Conservation (phyloP, 2,888 invertebrate genomes). For the Nasonia oneida region DNA sequence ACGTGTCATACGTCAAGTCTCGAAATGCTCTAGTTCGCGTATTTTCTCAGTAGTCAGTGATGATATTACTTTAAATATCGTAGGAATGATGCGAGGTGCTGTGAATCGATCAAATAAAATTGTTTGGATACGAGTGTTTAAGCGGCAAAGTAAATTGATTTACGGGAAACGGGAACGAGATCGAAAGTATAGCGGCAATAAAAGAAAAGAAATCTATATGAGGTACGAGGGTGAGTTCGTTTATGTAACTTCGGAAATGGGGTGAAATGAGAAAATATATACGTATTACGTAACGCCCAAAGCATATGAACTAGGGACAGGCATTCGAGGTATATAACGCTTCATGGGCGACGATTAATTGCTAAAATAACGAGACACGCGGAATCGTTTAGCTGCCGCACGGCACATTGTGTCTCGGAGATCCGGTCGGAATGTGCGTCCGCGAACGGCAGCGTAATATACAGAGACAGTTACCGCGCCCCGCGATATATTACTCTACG, state of each 20-base stretch:
- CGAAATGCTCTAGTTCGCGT: neutral
- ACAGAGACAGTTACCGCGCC: constrained; percentile 75
- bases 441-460: constrained; percentile 73
- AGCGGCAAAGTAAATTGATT: too few species aligned
- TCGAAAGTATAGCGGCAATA: constrained; percentile 29
- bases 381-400: constrained; percentile 74
- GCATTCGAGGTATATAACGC: constrained; percentile 12
- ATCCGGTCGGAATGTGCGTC: constrained; percentile 68
- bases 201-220: constrained; percentile 14
- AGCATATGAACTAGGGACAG: neutral
- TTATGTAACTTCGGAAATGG: neutral
- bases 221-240: neutral
- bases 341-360: constrained; percentile 71
- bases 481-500: constrained; percentile 74
- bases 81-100: too few species aligned
- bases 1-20: constrained; percentile 11
- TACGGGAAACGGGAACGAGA: neutral
- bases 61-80: too few species aligned
- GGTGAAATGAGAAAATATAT: neutral
- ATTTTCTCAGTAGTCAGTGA: neutral
- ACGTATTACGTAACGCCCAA: neutral
- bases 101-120: too few species aligned
- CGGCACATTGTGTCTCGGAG: constrained; percentile 70
- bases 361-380: constrained; percentile 76
- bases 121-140: too few species aligned